phyloP scores from a whole-genome alignment of 2,113 vertebrate genomes.

The Amazona vittata region DNA sequence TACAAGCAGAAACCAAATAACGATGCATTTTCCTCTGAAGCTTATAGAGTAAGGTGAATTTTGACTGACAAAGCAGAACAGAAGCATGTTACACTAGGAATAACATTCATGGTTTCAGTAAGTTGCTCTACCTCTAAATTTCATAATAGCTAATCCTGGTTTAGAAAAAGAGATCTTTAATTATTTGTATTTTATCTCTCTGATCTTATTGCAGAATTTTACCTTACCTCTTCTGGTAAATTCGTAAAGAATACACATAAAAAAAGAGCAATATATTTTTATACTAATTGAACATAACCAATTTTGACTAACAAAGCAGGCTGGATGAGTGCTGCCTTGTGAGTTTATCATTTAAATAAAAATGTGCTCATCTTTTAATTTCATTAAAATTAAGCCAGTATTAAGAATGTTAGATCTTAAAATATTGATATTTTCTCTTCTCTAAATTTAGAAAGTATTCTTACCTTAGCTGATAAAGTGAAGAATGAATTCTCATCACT shows the following conservation, averaged over 20 bases:
- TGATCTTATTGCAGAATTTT: background rate
- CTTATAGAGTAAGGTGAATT: background rate
- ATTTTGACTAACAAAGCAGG: background rate
- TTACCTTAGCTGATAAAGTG: background rate
- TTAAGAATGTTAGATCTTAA: background rate
- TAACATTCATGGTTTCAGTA: background rate
- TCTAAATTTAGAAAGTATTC: background rate
- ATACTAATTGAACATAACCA: background rate
- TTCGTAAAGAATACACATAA: background rate
- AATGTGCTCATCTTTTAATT: background rate
- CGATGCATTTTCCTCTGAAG: background rate
- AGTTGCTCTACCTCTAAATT: background rate
- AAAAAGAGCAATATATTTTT: background rate
- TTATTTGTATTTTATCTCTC: background rate
- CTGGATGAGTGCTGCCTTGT: background rate
- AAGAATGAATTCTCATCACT: background rate
- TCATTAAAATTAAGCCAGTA: background rate
- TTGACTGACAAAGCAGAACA: background rate
- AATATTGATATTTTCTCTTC: conserved; percentile 3
- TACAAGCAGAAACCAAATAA: background rate
- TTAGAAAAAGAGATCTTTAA: background rate
- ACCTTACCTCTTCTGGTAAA: background rate
- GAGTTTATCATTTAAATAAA: background rate
- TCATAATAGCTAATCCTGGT: background rate
- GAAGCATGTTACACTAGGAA: background rate